Base-by-base conservation (phyloP, 2,888 invertebrate genomes). In the Timema cristinae region DNA sequence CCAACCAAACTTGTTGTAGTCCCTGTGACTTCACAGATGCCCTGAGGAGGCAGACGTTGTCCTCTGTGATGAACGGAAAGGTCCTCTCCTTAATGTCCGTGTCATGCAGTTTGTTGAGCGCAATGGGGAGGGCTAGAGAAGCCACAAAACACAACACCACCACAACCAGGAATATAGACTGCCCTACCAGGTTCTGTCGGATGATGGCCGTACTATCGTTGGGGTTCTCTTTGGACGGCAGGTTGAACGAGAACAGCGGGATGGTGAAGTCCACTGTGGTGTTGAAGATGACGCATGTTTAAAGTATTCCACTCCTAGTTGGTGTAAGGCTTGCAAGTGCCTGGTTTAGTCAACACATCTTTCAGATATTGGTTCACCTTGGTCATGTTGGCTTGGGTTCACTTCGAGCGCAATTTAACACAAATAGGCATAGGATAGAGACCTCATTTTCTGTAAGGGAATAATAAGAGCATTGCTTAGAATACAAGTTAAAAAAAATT, bases 191-290 rank as follows among this genome's bases (percentile, higher is more conserved):
- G 49, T 72, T 72, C 56, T 72, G 72, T 52, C 67, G 70, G 6
- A 70, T 61, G 6, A 72, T 54, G 0, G 72, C 56, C 16, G 72
- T 70, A n/a, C 61, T 47, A 32, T 72, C 70, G 13, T 67, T 54
- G 6, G 70, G 68, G 51, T 72, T 49, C 15, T 72, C 72, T 67
- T 54, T 32, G 8, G 68, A 48, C 48, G 72, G 72, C 32, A 72
- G 63, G 15, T 47, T 72, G 67, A 72, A 72, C 16, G 72, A 72
- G 50, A 72, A 72, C 48, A 72, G 63, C 6, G 72, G 72, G 1
- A 72, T 51, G 0, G 72, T 72, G 47, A 72, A 72, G 15, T 72
- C 72, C 4, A 72, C 72, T 7, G 67, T 70, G 13, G 72, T 72
- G 52, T 70, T 72, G 50, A 70, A 72, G 32, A 70, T 70, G 56